Conservation (phyloP, 2,888 invertebrate genomes). For the Eudasyphora cyanicolor region DNA sequence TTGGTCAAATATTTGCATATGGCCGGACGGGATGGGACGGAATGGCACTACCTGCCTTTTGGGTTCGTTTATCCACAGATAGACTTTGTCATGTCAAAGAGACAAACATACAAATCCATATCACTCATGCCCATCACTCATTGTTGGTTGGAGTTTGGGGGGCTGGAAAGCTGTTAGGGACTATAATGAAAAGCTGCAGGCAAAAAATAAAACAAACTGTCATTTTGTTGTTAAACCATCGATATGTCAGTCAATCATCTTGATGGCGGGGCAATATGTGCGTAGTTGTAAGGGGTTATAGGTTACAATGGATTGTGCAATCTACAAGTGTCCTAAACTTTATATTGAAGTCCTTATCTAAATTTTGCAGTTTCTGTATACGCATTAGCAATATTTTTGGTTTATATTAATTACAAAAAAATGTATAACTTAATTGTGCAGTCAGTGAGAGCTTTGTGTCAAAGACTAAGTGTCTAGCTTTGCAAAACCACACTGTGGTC, state of each 20-base stretch:
- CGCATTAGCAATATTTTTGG: too few relatives aligned
- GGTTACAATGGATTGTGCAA: not conserved
- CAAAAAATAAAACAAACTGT: conserved; percentile 44
- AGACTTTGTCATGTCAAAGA: conserved; percentile 59
- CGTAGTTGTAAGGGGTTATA: conserved; percentile 22
- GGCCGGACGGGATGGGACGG: too few relatives aligned
- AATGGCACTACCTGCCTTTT: conserved; percentile 35
- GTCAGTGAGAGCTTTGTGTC: too few relatives aligned
- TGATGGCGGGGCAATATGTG: conserved; percentile 57
- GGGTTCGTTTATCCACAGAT: conserved; percentile 13
- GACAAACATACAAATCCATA: conserved; percentile 47
- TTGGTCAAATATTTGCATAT: conserved; percentile 64
- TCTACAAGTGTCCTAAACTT: not conserved
- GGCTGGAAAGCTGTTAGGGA: not conserved
- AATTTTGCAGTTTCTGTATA: not conserved
- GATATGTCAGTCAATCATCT: conserved; percentile 66
- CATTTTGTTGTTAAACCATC: conserved; percentile 64
- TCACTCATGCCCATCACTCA: conserved; percentile 62
- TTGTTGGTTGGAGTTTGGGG: conserved; percentile 29
- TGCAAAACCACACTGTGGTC: too few relatives aligned
- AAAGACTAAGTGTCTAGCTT: too few relatives aligned
- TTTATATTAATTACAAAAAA: too few relatives aligned
- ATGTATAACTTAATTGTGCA: too few relatives aligned
- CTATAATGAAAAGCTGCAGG: not conserved
- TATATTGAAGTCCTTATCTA: too few relatives aligned